A percentile compares a stretch with the other conserved stretches of the same genome.
Evolutionary conservation across 2,888 invertebrate species (phyloP).

Genomic region (Atherix ibis): DNA sequence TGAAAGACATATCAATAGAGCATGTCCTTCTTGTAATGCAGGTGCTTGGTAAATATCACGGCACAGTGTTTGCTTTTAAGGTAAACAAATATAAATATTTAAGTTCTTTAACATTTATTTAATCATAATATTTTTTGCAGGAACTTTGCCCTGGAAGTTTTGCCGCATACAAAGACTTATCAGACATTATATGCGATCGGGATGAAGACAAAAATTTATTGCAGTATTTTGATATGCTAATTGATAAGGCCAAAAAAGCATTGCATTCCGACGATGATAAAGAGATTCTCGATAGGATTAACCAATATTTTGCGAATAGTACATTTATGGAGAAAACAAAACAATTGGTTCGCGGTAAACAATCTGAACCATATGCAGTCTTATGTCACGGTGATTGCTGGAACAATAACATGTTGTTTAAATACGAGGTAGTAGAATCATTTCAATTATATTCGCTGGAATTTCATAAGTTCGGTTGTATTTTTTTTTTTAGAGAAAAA

Average conservation of each 20-base stretch:
- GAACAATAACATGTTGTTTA: constrained; percentile 28
- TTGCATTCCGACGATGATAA: no score
- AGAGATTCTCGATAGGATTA: no score
- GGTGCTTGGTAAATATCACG: constrained; percentile 35
- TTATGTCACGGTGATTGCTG: constrained; percentile 29
- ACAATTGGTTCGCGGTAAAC: constrained; percentile 14
- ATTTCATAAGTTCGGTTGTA: constrained; percentile 1
- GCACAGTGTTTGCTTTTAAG: constrained; percentile 31
- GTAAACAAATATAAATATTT: constrained; percentile 12
- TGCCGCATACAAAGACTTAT: no score
- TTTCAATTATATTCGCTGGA: constrained; percentile 2
- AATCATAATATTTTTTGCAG: constrained; percentile 1
- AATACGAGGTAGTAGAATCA: constrained; percentile 11
- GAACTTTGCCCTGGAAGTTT: no score
- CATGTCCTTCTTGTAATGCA: constrained; percentile 28
- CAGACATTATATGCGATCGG: no score
- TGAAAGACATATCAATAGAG: constrained; percentile 25
- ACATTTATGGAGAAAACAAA: no score
- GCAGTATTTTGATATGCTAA: no score
- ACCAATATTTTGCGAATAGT: no score
- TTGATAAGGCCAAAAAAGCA: no score
- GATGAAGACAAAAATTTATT: no score
- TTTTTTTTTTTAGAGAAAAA: constrained; percentile 11
- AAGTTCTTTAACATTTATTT: no score
- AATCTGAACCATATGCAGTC: constrained; percentile 24